Percentiles rank a stretch among this genome's conserved stretches.
Evolutionary conservation across 2,797 vertebrate species (phyloP).

Genomic region (Diceros bicornis): DNA sequence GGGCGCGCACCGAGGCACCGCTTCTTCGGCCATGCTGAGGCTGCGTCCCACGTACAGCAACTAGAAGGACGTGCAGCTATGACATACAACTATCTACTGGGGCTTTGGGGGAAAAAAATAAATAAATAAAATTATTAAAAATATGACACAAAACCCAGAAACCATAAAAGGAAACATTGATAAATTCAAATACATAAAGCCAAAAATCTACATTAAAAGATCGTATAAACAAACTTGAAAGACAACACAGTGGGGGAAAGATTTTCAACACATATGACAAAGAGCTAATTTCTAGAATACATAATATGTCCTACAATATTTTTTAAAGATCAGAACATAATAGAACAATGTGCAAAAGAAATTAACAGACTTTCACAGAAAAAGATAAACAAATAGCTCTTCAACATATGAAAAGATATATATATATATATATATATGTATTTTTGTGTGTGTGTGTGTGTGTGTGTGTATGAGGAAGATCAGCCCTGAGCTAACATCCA

Average conservation of each 20-base stretch:
- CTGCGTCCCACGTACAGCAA: too few species aligned
- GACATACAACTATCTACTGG: too few species aligned
- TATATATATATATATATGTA: background rate
- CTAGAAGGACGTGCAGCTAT: too few species aligned
- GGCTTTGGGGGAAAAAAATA: too few species aligned
- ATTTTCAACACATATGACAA: conserved; percentile 25
- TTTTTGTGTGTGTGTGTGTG: too few species aligned
- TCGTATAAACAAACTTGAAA: conserved; percentile 32
- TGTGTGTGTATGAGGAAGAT: too few species aligned
- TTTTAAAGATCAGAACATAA: background rate
- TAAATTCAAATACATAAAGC: conserved; percentile 49
- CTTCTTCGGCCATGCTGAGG: too few species aligned
- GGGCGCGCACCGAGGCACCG: too few species aligned
- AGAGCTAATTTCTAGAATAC: conserved; percentile 52
- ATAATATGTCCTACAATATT: background rate
- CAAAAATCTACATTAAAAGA: conserved; percentile 23
- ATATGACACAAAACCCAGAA: conserved; percentile 23
- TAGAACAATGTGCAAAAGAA: conserved; percentile 33
- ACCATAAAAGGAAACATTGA: background rate
- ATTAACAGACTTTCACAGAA: conserved; percentile 14
- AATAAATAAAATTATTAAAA: too few species aligned
- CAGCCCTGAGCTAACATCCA: too few species aligned
- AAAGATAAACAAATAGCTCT: background rate
- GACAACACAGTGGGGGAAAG: background rate
- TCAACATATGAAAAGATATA: conserved; percentile 9